Evolutionary conservation across 2,113 vertebrate species (phyloP).

Genomic region (Sterna hirundo): DNA sequence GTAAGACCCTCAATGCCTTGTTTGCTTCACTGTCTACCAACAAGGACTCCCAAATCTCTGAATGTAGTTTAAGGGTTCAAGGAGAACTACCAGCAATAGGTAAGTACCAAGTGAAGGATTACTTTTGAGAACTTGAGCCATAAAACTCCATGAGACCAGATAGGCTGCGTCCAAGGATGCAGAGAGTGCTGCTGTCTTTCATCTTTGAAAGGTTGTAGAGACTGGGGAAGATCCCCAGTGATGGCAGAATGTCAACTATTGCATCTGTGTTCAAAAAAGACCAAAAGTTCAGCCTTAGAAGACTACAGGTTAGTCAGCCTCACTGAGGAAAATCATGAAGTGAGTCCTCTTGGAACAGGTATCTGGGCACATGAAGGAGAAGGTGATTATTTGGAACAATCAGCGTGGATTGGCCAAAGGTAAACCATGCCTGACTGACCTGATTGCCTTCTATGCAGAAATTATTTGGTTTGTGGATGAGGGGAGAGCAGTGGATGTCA

Average conservation of each 20-base stretch:
- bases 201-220: neutral
- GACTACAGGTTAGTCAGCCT: neutral
- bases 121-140: neutral
- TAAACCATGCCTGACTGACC: neutral
- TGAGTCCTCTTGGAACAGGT: neutral
- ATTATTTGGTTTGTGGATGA: neutral
- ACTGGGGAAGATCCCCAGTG: neutral
- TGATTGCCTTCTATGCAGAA: neutral
- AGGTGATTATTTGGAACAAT: neutral
- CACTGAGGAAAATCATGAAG: neutral
- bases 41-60: neutral
- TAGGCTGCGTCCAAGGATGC: neutral
- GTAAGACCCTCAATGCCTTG: neutral
- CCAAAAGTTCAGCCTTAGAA: neutral
- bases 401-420: neutral
- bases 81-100: neutral
- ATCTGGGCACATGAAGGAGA: neutral
- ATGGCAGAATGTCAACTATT: neutral
- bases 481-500: neutral
- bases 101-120: neutral
- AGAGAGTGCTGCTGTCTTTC: neutral
- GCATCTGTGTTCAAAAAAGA: neutral
- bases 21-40: neutral
- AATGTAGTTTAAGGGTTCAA: neutral
- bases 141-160: neutral